phyloP scores from a whole-genome alignment of 2,797 vertebrate genomes.

The Hippocampus kuda region DNA sequence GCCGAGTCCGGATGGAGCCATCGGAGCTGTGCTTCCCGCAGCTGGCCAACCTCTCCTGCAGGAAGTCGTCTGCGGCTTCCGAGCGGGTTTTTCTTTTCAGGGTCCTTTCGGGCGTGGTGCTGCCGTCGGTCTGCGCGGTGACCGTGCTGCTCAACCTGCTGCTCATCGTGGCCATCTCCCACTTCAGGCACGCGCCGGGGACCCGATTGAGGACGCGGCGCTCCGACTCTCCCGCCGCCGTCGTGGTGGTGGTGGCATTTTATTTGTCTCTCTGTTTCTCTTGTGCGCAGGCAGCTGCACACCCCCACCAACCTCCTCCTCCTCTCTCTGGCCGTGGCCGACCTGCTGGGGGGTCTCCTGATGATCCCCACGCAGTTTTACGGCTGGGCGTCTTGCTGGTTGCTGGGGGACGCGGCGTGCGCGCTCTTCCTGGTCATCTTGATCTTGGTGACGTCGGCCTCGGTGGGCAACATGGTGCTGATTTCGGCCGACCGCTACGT shows the following conservation, averaged over 20 bases:
- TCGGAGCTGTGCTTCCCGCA: slow-evolving; percentile 23
- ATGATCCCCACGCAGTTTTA: neutral
- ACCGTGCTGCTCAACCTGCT: slow-evolving; percentile 58
- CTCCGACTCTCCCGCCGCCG: too few relatives aligned
- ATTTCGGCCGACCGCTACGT: slow-evolving; percentile 26
- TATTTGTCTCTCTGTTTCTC: neutral
- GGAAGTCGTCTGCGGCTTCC: neutral
- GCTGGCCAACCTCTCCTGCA: slow-evolving; percentile 25
- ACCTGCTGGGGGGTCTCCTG: slow-evolving; percentile 24
- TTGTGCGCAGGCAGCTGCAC: slow-evolving; percentile 25
- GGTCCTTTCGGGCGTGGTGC: neutral
- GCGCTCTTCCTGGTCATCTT: neutral
- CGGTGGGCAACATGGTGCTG: slow-evolving; percentile 26
- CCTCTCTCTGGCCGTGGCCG: slow-evolving; percentile 32
- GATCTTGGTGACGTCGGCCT: neutral
- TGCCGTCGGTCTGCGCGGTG: slow-evolving; percentile 28
- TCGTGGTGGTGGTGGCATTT: too few relatives aligned
- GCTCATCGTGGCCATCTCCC: slow-evolving; percentile 58
- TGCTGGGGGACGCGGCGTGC: slow-evolving; percentile 11
- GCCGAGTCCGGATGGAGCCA: slow-evolving; percentile 1
- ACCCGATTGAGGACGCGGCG: too few relatives aligned
- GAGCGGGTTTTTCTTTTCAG: neutral
- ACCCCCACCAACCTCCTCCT: slow-evolving; percentile 31
- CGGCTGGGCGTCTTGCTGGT: slow-evolving; percentile 36
- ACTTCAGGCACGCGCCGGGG: slow-evolving; percentile 43